Evolutionary conservation across 1,140 invertebrate genomes (phyloP), one percentile per base, ranked within the genome.

Genomic region (Drosophila auraria): DNA sequence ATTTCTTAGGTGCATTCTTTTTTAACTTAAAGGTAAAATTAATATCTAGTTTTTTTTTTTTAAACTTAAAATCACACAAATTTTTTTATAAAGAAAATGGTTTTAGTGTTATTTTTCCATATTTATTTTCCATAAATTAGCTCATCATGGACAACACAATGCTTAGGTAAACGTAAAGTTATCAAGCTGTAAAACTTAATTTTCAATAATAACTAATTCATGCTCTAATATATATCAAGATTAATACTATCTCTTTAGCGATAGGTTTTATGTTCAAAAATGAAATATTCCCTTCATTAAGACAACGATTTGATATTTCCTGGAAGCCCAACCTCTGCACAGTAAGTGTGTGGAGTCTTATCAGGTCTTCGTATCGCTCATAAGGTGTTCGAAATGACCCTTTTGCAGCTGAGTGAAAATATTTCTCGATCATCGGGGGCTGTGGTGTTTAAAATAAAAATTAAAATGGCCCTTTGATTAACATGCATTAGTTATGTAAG

Each of bases 401-500:
- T 71, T 71, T 27, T 23, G 68, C 63, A 23, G 54, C 23, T 7
- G 11, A 60, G 42, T 33, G 33, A 56, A 66, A 71, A 68, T 68
- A 27, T 69, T 51, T 49, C 53, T 14, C 63, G 47, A 69, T 66
- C 65, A n/a, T 23, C 33, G 25, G 40, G 23, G 50, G 5, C 62
- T 68, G 53, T 61, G 72, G 61, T 62, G 66, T 80, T 51, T 60
- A 20, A 73, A 82, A 68, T 73, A 20, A 64, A 74, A 80, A 71
- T 83, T 81, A 57, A 68, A 80, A 78, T 57, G 47, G 82, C 27
- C 59, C 42, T 59, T 66, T 79, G 87, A 90, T 91, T 72, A 91
- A 79, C 74, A 81, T 75, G 76, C 75, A 91, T 91, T 87, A 87
- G 75, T 83, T 91, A 91, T 91, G 87, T 91, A 91, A 91, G 81